Evolutionary conservation across 2,113 vertebrate species (phyloP), one percentile per base, ranked within the genome.

Genomic region (Cheilinus undulatus): DNA sequence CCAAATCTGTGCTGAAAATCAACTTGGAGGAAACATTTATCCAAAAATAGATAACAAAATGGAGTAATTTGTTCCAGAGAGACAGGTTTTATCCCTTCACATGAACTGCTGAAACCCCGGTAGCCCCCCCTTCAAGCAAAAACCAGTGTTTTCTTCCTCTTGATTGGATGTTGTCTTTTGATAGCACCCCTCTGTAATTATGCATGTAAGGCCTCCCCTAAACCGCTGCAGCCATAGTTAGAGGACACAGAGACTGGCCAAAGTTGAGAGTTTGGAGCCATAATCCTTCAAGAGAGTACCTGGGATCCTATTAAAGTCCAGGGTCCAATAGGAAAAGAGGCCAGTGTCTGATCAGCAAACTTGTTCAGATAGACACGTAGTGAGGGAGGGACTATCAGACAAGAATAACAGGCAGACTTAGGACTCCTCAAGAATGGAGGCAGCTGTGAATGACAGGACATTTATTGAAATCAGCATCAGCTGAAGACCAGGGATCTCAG

Each of bases 311-410:
- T 95, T 95, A 95, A 78, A 81, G 67, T 56, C 67, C 81, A 71
- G 73, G 82, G 86, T 84, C 93, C 94, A 93, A 95, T 93, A 63
- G 63, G 75, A 94, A 93, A 94, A 75, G 76, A 94, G 93, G 92
- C 80, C 90, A 92, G 24, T 92, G 92, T 92, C 78, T 89, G 89
- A 88, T 94, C 91, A 93, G 90, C 90, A 93, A 91, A 93, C 86
- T 87, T 90, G 72, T 73, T 73, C 83, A 82, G 82, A 90, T 82
- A n/a, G 76, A 84, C 85, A 71, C 17, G 13, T 68, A 42, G 45
- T 32, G 43, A 64, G 65, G 69, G 80, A 83, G 80, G 85, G 78
- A 51, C 83, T 58, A 32, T 60, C 62, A 64, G 38, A 84, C 52
- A 74, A 12, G 80, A 71, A 66, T 53, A 80, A 85, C 77, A 59